Base-by-base conservation (phyloP, 2,113 vertebrate species). In the Pangasianodon gigas region DNA sequence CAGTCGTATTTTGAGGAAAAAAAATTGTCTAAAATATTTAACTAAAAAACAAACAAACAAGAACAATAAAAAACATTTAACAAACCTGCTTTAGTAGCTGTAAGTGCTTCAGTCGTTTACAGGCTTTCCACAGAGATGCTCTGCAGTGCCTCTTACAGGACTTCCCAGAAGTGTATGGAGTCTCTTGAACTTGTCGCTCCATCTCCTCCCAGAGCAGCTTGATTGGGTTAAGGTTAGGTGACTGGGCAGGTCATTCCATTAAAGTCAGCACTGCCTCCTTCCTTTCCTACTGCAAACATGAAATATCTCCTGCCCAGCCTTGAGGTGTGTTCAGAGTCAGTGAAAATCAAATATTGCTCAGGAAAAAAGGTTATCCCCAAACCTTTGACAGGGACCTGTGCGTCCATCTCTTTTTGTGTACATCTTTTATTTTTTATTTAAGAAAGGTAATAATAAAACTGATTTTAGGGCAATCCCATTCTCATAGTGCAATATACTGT, bases 191-290 rank as follows among this genome's bases (percentile, higher is more conserved):
- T 32, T 69, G 24, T 69, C 11, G 13, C 65, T 32, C n/a, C 29
- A 69, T 32, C 65, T 69, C 65, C 65, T 69, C 65, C 65, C 13
- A 32, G 10, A 69, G 65, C 65, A 69, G 65, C 29, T 69, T 69
- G 65, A 69, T 69, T 69, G 65, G 69, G 69, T 74, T 74, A 74
- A 19, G n/a, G 37, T 74, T 19, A 37, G 69, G 69, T 74, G 69
- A 74, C 69, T 74, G 37, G 69, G 32, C 69, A 74, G 69, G 69
- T 74, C 69, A 74, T 74, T 74, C 69, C 69, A 74, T 74, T 74
- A 74, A 74, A 74, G 14, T 74, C 69, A 74, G 14, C 18, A 74
- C 37, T 74, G 32, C 37, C 37, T 41, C 11, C n/a, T 74, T 18
- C 14, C 6, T 74, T 74, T 74, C n/a, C n/a, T 32, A n/a, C 65